Conservation (phyloP, 2,888 invertebrate genomes). For the Campoletis raptor region DNA sequence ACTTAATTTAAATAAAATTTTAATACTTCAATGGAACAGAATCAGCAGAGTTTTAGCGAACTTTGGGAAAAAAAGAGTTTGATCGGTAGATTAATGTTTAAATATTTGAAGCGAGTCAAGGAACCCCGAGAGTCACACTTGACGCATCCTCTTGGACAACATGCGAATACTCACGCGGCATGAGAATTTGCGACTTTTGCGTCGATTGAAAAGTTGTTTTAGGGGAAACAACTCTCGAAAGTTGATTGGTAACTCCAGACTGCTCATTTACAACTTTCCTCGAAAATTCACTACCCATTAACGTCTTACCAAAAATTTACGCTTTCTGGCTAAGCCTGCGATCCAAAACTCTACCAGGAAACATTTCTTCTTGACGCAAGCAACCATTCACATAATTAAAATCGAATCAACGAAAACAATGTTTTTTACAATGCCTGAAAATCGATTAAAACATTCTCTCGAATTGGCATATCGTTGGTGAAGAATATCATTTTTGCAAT, state of each 20-base stretch:
- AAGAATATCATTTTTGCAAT: neutral
- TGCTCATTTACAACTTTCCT: neutral
- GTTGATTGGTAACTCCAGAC: neutral
- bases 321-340: neutral
- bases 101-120: neutral
- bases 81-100: neutral
- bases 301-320: neutral
- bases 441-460: neutral
- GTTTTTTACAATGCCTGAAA: neutral
- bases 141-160: neutral
- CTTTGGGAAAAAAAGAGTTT: neutral
- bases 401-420: neutral
- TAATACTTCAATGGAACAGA: neutral
- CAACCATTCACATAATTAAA: neutral
- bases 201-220: constrained; percentile 11
- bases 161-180: neutral
- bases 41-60: neutral
- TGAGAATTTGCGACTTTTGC: neutral
- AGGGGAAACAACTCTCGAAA: neutral
- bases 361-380: neutral
- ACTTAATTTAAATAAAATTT: neutral
- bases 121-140: neutral
- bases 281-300: neutral
- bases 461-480: neutral
- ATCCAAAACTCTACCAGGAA: neutral